A percentile compares a stretch with the other conserved stretches of the same genome.
Evolutionary conservation across 2,797 vertebrate genomes (phyloP).

Genomic region (Malacoctenus gilli): DNA sequence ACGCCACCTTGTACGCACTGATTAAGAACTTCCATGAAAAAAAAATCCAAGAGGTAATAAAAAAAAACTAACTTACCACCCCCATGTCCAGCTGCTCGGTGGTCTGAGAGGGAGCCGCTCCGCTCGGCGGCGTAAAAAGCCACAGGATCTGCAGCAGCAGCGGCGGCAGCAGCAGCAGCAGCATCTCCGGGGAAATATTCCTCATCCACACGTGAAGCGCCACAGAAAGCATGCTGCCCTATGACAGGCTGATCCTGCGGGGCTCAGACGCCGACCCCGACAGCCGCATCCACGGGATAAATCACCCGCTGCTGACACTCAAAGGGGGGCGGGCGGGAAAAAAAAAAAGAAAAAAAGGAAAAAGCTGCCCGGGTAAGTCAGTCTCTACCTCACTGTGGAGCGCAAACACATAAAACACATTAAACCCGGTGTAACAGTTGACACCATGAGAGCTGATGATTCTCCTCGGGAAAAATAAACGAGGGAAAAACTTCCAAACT

Average conservation of each 20-base stretch:
- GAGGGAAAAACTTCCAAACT: constrained; percentile 16
- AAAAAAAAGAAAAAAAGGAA: no score
- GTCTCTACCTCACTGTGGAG: constrained; percentile 74
- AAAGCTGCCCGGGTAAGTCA: not conserved
- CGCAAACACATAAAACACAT: constrained; percentile 73
- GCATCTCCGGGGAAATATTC: constrained; percentile 76
- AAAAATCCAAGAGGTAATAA: not conserved
- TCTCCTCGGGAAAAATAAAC: not conserved
- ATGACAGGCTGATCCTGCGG: constrained; percentile 66
- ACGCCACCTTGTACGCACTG: no score
- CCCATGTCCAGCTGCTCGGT: constrained; percentile 80
- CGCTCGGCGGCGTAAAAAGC: constrained; percentile 64
- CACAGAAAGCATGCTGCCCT: constrained; percentile 64
- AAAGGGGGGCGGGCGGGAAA: no score
- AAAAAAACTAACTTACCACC: constrained; percentile 76
- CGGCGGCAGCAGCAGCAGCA: constrained; percentile 58
- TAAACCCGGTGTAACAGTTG: constrained; percentile 13
- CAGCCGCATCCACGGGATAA: constrained; percentile 66
- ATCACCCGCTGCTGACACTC: constrained; percentile 25
- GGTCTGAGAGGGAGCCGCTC: constrained; percentile 75
- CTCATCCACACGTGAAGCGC: constrained; percentile 61
- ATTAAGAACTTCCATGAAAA: constrained; percentile 4
- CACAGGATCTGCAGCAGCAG: constrained; percentile 72
- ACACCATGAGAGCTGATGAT: constrained; percentile 29
- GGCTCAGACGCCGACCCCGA: constrained; percentile 60